phyloP scores from a whole-genome alignment of 2,113 vertebrate species.

The Lycaon pictus region DNA sequence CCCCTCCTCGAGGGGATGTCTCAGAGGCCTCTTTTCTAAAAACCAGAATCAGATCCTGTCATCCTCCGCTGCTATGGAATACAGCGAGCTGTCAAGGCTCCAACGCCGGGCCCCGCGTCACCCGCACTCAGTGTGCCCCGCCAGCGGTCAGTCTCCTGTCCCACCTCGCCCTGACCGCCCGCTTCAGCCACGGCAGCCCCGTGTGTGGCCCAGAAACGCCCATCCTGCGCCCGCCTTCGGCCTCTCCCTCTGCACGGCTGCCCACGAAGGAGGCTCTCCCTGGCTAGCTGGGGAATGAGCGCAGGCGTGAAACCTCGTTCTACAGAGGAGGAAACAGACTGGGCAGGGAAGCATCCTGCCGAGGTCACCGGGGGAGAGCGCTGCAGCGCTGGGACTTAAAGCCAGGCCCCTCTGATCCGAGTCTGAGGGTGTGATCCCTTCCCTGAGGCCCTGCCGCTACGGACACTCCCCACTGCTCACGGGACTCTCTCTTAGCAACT shows the following conservation, averaged over 20 bases:
- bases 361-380: not conserved
- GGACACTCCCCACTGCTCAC: not conserved
- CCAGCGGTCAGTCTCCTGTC: no score
- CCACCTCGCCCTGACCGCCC: fast-evolving
- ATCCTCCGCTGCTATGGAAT: not conserved
- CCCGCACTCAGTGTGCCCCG: not conserved
- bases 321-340: not conserved
- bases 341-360: not conserved
- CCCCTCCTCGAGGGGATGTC: fast-evolving
- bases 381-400: not conserved
- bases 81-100: not conserved
- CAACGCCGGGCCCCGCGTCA: not conserved
- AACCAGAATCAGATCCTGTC: not conserved
- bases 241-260: not conserved
- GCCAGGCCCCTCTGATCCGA: not conserved
- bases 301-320: not conserved
- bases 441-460: fast-evolving
- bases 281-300: not conserved
- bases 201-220: not conserved
- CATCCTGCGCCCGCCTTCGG: not conserved
- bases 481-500: not conserved
- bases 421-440: not conserved
- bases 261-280: not conserved
- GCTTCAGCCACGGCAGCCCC: not conserved
- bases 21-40: not conserved